Evolutionary conservation across 2,888 invertebrate species (phyloP).

Genomic region (Xiphydria camelus): DNA sequence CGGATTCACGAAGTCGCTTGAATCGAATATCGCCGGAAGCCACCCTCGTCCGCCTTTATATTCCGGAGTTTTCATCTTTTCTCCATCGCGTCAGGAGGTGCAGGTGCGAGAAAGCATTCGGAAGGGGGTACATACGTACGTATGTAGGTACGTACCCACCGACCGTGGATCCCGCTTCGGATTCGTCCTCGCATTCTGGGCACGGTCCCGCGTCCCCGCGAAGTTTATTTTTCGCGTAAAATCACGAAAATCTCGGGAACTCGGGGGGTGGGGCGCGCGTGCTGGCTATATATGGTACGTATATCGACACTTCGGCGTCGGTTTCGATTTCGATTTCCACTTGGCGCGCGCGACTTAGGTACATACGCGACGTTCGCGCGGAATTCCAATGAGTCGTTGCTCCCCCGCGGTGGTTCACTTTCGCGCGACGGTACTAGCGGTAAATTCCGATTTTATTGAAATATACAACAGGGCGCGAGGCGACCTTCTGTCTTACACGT

Average conservation of each 20-base stretch:
- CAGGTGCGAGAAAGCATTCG: no score
- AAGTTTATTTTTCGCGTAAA: conserved; percentile 41
- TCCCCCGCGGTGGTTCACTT: conserved; percentile 7
- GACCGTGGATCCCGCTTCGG: no score
- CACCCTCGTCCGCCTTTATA: no score
- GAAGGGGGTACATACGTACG: no score
- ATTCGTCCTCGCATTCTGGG: conserved; percentile 19
- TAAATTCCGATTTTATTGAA: conserved; percentile 43
- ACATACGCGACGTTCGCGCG: not conserved
- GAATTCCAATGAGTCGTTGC: conserved; percentile 28
- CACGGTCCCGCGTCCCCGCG: conserved; percentile 33
- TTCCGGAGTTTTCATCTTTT: no score
- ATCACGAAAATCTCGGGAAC: conserved; percentile 37
- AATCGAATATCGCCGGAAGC: no score
- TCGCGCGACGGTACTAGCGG: conserved; percentile 18
- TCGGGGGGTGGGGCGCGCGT: conserved; percentile 27
- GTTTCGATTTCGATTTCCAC: conserved; percentile 24
- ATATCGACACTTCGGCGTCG: conserved; percentile 3
- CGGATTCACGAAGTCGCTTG: no score
- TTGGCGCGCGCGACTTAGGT: not conserved
- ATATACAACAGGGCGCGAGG: conserved; percentile 28
- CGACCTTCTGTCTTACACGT: conserved; percentile 31
- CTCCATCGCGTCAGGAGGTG: no score
- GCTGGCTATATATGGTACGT: conserved; percentile 24
- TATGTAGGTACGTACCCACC: no score